Evolutionary conservation across 2,797 vertebrate species (phyloP), one percentile per base, ranked within the genome.

Genomic region (Carapus acus): DNA sequence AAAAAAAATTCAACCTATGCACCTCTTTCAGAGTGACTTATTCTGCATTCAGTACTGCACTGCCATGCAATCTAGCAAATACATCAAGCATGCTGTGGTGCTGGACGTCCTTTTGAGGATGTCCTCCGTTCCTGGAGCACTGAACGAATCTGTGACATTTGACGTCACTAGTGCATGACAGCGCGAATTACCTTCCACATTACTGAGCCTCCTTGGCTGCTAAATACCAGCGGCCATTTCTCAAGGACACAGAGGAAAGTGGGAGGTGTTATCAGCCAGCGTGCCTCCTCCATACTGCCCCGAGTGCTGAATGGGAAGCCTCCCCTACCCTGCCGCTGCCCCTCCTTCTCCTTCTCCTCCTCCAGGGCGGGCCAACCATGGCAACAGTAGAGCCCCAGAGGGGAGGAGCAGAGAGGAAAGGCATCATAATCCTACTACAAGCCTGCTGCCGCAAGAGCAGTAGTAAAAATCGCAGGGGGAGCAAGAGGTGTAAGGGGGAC

Each of bases 361-460:
- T 56, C 66, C 59, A 62, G 66, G 81, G 78, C 52, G 64, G 78
- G 73, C 75, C 84, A 80, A 77, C 73, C 82, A 82, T 85, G 76
- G 84, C 76, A 86, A 86, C 78, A 63, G 71, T 58, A 61, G 78
- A 82, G 80, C 82, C 82, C 81, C 75, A 64, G 70, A 69, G 78
- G 83, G 83, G 82, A 80, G 83, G 83, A 82, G 78, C 79, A 69
- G 68, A 76, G 73, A 71, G 50, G 63, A 67, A 74, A 58, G 47
- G 83, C 71, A 69, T 83, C 61, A 74, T 87, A 85, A 86, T 83
- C 76, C 71, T 74, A 81, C 81, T 76, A 78, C 74, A n/a, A 71
- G 71, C 60, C 67, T 83, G 67, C 58, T 78, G 43, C 55, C 56
- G 67, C 76, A 80, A 82, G 71, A 64, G 77, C 66, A 70, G 49